A percentile compares a stretch with the other conserved stretches of the same genome.
Evolutionary conservation across 2,797 vertebrate species (phyloP).

Genomic region (Tokudaia tokunoshimensis): DNA sequence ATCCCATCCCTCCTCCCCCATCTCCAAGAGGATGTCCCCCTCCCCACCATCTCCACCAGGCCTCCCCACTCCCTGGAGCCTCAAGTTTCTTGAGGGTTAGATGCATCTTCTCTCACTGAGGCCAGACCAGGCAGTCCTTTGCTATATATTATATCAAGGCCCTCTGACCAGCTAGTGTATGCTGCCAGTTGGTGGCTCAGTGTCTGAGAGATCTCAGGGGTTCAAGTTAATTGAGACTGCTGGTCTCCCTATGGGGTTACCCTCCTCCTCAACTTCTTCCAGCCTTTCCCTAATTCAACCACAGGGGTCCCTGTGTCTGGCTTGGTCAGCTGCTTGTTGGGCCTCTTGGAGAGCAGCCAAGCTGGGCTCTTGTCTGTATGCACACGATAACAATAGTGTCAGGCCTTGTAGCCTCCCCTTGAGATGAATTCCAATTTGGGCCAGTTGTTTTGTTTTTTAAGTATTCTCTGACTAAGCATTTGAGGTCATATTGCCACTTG

Average conservation of each 20-base stretch:
- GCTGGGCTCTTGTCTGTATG: neutral
- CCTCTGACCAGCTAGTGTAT: neutral
- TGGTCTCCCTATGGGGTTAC: neutral
- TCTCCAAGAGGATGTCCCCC: neutral
- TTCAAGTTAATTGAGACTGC: neutral
- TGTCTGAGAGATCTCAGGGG: neutral
- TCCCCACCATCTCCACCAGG: neutral
- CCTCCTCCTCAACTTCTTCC: neutral
- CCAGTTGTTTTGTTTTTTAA: neutral
- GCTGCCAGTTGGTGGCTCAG: neutral
- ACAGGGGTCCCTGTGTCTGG: neutral
- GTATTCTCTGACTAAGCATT: constrained; percentile 9
- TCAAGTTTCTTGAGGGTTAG: neutral
- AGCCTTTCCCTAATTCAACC: neutral
- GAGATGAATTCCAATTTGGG: neutral
- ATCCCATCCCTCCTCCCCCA: neutral
- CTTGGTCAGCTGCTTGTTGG: neutral
- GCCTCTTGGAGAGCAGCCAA: neutral
- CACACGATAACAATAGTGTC: neutral
- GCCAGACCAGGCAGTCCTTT: neutral
- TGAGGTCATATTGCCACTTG: neutral
- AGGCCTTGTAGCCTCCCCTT: neutral
- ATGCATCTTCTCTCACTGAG: neutral
- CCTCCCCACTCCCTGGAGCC: neutral
- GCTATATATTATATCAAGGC: neutral